Conservation (phyloP, 2,888 invertebrate genomes). For the Dermolepida albohirtum region DNA sequence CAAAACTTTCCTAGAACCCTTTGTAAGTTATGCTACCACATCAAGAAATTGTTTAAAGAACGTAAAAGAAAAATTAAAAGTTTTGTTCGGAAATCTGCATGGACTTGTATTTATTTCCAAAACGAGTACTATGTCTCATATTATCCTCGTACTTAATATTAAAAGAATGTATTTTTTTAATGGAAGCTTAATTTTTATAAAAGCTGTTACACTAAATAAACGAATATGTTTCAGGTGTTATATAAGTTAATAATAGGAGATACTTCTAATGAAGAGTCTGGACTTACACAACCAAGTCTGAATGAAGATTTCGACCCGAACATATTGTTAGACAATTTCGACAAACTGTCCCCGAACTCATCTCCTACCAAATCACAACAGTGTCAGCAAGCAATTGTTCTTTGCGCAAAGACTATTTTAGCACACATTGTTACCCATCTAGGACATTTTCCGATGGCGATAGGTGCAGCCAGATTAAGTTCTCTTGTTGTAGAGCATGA, state of each 20-base stretch:
- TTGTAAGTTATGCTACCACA: too few species aligned
- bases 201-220: too few species aligned
- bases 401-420: slow-evolving; percentile 72
- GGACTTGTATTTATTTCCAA: too few species aligned
- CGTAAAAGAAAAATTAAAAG: too few species aligned
- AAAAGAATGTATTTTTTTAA: too few species aligned
- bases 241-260: slow-evolving; percentile 72
- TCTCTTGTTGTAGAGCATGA: slow-evolving; percentile 94
- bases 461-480: slow-evolving; percentile 88
- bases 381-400: slow-evolving; percentile 70
- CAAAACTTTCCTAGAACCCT: too few species aligned
- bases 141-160: too few species aligned
- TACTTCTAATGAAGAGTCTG: slow-evolving; percentile 65
- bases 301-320: slow-evolving; percentile 81
- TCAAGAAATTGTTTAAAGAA: too few species aligned
- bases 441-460: slow-evolving; percentile 94
- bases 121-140: too few species aligned
- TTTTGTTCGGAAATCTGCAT: too few species aligned
- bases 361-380: slow-evolving; percentile 67
- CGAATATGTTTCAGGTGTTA: slow-evolving; percentile 68
- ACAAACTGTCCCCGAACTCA: slow-evolving; percentile 64
- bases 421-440: slow-evolving; percentile 92
- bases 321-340: slow-evolving; percentile 77
- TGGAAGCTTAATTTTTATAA: too few species aligned
- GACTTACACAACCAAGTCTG: slow-evolving; percentile 67